These are phyloP conservation scores for Torymus texanus DNA, from an alignment of 2,888 invertebrate species.

Conservation along the genomic window DNA sequence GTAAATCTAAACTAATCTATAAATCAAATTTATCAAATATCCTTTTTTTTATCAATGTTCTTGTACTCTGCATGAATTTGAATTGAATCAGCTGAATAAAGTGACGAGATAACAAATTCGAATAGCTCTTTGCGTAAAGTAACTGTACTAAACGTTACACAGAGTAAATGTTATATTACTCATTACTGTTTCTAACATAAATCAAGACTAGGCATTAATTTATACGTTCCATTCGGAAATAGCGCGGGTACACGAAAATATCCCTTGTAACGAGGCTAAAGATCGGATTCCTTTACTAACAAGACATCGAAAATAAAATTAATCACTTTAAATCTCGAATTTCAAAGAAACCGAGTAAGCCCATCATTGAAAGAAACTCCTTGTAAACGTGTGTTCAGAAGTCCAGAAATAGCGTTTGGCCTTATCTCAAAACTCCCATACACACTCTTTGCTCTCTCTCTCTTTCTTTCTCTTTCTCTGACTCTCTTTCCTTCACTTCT, in stretches of 20 bases:
- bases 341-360: slow-evolving; percentile 43
- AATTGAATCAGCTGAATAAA: no score
- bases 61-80: no score
- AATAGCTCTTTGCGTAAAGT: no score
- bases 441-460: not conserved
- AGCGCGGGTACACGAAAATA: not conserved
- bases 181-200: not conserved
- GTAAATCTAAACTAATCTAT: slow-evolving; percentile 1
- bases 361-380: slow-evolving; percentile 46
- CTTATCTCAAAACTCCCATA: slow-evolving; percentile 14
- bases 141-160: no score
- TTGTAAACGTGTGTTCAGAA: slow-evolving; percentile 40
- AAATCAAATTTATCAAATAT: no score
- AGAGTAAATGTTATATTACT: no score
- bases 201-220: not conserved
- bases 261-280: not conserved
- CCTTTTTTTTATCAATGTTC: no score
- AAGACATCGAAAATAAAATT: slow-evolving; percentile 47
- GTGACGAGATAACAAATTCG: no score
- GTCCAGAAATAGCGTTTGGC: slow-evolving; percentile 44
- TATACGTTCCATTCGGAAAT: not conserved
- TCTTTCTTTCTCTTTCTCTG: not conserved
- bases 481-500: not conserved
- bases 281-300: slow-evolving; percentile 26
- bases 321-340: slow-evolving; percentile 45